Base-by-base conservation (phyloP, 2,797 vertebrate species). In the Malacoctenus gilli region DNA sequence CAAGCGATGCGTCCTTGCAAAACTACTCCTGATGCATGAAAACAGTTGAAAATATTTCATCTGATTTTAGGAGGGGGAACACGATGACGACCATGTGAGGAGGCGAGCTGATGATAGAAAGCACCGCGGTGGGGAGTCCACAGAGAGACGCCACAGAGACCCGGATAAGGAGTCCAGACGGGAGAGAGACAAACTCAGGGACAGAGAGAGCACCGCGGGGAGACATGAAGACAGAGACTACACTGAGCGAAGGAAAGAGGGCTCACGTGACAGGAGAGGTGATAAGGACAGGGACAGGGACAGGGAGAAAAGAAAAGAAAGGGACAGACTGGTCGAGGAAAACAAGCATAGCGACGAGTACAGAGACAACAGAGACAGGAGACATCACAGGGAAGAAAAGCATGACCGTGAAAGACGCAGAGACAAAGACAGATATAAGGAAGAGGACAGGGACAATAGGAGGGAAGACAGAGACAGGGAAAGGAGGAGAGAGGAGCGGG, bases 21-120 rank as follows among this genome's bases (percentile, higher is more conserved):
- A n/a, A n/a, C n/a, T n/a, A n/a, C n/a, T n/a, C n/a, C n/a, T n/a
- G 25, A 6, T 9, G 25, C 9, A 9, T 2, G 9, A 9, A 28
- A 28, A 28, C 25, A 28, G 9, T 9, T 28, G 25, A 28, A 5
- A 2, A 28, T 2, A 9, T n/a, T n/a, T 28, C 25, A 9, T 32
- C 11, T 32, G 10, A 43, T 74, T 83, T 57, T 42, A 95, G 94
- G 82, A 81, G 14, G 84, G 72, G 22, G 81, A 69, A 19, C 77
- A 68, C 1, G 70, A 68, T 60, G 92, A 91, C 59, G 77, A 70
- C 1, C 74, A 89, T 8, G 83, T 37, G 66, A 92, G 85, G 55
- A 89, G 82, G 18, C 80, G 71, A 77, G 91, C 90, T 5, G 85
- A 69, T 5, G 83, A 84, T 15, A 58, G 70, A 60, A 84, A 59